phyloP scores from a whole-genome alignment of 2,113 vertebrate species.

The Pleuronectes platessa region DNA sequence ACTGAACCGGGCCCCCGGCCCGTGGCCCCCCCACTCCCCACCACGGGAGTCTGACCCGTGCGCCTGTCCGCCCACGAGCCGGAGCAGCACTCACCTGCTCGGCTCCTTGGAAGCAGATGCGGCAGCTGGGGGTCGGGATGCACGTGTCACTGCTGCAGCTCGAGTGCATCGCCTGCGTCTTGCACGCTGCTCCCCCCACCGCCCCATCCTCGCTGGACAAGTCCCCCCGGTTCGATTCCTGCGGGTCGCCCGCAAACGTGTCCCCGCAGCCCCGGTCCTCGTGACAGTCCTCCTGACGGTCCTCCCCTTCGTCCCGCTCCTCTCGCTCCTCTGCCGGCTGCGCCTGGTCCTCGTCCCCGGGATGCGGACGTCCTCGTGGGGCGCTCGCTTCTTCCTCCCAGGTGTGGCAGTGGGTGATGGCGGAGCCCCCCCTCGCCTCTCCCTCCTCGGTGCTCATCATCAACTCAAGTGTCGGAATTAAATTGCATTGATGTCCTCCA shows the following conservation, averaged over 20 bases:
- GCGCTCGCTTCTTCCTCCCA: constrained; percentile 51
- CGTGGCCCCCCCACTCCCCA: no score
- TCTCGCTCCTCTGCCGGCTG: constrained; percentile 4
- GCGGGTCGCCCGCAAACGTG: constrained; percentile 38
- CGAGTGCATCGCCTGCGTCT: constrained; percentile 75
- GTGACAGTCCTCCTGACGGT: background rate
- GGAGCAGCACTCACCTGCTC: constrained; percentile 85
- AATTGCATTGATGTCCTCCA: constrained; percentile 59
- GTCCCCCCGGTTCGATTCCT: constrained; percentile 36
- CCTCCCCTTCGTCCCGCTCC: background rate
- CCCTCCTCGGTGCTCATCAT: constrained; percentile 70
- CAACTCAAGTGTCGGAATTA: constrained; percentile 39
- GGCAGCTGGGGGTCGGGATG: constrained; percentile 89
- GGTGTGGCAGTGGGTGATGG: constrained; percentile 53
- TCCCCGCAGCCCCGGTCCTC: constrained; percentile 48
- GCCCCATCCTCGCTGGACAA: constrained; percentile 54
- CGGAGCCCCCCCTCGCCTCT: constrained; percentile 62
- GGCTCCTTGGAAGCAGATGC: constrained; percentile 94
- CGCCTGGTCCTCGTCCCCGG: constrained; percentile 34
- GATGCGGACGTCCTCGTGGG: constrained; percentile 37
- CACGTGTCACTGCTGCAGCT: constrained; percentile 85
- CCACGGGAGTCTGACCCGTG: no score
- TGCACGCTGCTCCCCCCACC: constrained; percentile 54
- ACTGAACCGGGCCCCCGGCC: no score
- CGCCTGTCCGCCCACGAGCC: no score